phyloP scores from a whole-genome alignment of 2,797 vertebrate genomes.

The Muraenolepis orangiensis region DNA sequence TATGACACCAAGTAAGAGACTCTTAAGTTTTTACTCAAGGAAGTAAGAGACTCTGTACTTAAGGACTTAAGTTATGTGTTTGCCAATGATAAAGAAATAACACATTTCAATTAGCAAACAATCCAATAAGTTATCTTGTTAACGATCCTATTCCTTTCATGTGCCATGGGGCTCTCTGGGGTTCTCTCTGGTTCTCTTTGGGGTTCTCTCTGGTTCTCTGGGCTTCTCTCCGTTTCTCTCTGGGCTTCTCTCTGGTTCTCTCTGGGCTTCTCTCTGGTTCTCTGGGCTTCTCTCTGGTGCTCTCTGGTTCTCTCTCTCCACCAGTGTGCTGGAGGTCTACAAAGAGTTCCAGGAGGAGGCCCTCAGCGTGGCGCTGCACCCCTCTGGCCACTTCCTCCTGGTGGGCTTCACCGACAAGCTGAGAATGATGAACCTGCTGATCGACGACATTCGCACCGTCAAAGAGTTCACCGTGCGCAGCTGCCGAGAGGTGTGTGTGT shows the following conservation, averaged over 20 bases:
- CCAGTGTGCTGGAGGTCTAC: constrained; percentile 75
- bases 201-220: not conserved
- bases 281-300: not conserved
- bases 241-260: constrained; percentile 1
- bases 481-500: constrained; percentile 81
- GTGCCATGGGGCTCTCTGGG: constrained; percentile 5
- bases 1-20: constrained; percentile 84
- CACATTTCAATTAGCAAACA: too few relatives aligned
- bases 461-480: constrained; percentile 86
- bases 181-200: not conserved
- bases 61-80: too few relatives aligned
- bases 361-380: constrained; percentile 84
- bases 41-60: too few relatives aligned
- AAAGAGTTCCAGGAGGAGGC: constrained; percentile 89
- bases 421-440: constrained; percentile 85
- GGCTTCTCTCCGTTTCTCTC: not conserved
- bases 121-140: not conserved
- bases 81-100: too few relatives aligned
- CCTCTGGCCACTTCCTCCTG: constrained; percentile 84
- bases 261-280: constrained; percentile 3
- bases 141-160: not conserved
- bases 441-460: constrained; percentile 83
- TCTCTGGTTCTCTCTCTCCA: not conserved
- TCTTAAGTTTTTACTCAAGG: too few relatives aligned
- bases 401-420: constrained; percentile 93